These are phyloP conservation scores for Drosophila emarginata DNA, from an alignment of 2,888 invertebrate genomes.

Conservation along the genomic window DNA sequence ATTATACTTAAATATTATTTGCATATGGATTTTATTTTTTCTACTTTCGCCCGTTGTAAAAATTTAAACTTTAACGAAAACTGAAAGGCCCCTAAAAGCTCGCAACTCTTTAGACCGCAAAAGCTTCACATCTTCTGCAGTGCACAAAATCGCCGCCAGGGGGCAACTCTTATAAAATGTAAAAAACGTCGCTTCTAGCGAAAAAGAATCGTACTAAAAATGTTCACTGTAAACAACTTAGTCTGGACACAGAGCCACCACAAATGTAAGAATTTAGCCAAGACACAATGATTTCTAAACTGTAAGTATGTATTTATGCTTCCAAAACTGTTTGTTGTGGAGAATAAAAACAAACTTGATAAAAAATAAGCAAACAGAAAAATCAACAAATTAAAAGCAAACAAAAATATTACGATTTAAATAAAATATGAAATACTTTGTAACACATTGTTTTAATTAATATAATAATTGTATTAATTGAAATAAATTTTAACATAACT, in stretches of 20 bases:
- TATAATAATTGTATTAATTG: background rate
- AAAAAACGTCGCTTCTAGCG: background rate
- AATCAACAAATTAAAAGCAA: background rate
- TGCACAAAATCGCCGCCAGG: background rate
- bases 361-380: background rate
- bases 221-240: background rate
- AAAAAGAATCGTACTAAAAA: background rate
- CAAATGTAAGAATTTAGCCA: conserved; percentile 11
- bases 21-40: background rate
- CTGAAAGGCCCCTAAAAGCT: background rate
- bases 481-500: background rate
- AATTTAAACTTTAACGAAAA: background rate
- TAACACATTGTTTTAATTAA: background rate
- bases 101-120: background rate
- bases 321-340: background rate
- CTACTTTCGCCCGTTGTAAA: background rate
- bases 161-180: background rate
- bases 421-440: background rate
- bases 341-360: background rate
- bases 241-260: background rate
- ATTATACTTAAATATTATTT: no score
- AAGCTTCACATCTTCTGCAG: background rate
- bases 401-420: background rate
- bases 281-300: background rate
- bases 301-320: background rate